A percentile compares a stretch with the other conserved stretches of the same genome.
Evolutionary conservation across 2,113 vertebrate species (phyloP).

Genomic region (Meles meles): DNA sequence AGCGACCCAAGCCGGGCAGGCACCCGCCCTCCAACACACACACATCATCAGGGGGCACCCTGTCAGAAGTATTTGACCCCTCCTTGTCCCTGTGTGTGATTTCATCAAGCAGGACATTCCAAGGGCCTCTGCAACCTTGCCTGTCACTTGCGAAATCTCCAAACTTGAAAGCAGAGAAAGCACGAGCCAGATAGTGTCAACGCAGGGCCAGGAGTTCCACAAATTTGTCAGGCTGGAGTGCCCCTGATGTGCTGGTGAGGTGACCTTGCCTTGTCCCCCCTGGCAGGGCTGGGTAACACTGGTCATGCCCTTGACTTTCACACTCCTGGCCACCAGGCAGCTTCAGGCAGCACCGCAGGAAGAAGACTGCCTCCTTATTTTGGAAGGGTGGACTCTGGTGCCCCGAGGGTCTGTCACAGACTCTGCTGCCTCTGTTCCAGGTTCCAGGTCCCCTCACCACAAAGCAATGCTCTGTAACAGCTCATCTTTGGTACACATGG

Average conservation of each 20-base stretch:
- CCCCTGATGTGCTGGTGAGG: constrained; percentile 46
- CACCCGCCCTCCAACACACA: constrained; percentile 22
- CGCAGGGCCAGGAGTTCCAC: constrained; percentile 44
- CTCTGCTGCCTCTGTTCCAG: not conserved
- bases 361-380: not conserved
- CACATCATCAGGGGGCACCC: constrained; percentile 70
- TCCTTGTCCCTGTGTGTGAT: constrained; percentile 57
- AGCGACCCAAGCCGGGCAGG: constrained; percentile 48
- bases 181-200: constrained; percentile 71
- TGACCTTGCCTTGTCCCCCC: not conserved
- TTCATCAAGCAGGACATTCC: constrained; percentile 79
- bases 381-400: not conserved
- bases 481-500: not conserved
- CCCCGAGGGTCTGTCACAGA: not conserved
- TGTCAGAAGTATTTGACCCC: constrained; percentile 65
- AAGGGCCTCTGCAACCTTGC: constrained; percentile 74
- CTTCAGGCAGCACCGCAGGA: not conserved
- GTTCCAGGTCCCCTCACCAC: not conserved
- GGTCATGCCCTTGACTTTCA: not conserved
- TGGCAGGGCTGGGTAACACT: not conserved
- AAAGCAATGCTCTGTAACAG: not conserved
- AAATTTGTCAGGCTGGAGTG: constrained; percentile 63
- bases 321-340: not conserved
- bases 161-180: constrained; percentile 76
- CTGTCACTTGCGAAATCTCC: constrained; percentile 78